phyloP scores from a whole-genome alignment of 2,797 vertebrate genomes.

The Nyctalus aviator region DNA sequence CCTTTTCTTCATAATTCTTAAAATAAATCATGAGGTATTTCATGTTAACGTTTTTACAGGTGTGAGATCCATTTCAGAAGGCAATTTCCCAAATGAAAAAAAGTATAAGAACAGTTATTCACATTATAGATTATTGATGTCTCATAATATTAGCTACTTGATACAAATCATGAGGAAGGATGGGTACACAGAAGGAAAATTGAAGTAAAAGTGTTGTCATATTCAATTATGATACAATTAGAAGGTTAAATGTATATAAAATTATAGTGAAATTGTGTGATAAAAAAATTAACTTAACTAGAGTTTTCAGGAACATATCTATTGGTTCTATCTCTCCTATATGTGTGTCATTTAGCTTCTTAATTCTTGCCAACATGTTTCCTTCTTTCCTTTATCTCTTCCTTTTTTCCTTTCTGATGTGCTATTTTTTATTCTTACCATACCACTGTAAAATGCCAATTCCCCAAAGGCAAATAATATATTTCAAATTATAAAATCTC shows the following conservation, averaged over 20 bases:
- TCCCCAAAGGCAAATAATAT: neutral
- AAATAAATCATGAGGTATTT: neutral
- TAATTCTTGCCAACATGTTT: conserved; percentile 4
- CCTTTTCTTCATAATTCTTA: neutral
- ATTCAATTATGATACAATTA: neutral
- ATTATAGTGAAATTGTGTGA: neutral
- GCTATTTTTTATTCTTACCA: neutral
- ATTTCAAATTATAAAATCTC: neutral
- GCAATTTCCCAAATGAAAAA: neutral
- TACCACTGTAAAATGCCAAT: neutral
- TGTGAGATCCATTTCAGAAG: neutral
- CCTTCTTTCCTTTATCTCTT: neutral
- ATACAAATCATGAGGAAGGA: neutral
- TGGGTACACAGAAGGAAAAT: neutral
- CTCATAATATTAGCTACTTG: neutral
- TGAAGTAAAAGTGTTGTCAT: neutral
- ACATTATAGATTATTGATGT: neutral
- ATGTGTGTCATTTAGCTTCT: neutral
- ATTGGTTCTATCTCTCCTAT: neutral
- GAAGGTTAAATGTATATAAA: neutral
- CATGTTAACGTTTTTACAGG: neutral
- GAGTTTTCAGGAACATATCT: neutral
- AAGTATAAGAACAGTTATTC: neutral
- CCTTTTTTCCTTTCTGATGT: neutral
- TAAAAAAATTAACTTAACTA: neutral